Percentiles rank a stretch among this genome's conserved stretches.
Conservation (phyloP, 2,888 invertebrate species). For the Ethmia dodecea region DNA sequence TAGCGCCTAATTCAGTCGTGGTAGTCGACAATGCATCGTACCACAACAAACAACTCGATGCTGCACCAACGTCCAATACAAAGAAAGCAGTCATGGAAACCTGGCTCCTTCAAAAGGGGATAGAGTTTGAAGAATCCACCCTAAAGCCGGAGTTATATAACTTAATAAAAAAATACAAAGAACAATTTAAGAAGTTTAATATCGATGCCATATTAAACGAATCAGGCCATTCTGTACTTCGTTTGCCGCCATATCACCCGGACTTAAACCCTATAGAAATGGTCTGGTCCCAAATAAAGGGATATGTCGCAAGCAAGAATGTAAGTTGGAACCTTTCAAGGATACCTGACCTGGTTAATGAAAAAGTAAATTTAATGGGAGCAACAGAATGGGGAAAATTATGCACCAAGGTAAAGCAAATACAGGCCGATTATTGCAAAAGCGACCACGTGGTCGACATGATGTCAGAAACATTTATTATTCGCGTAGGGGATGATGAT, state of each 20-base stretch:
- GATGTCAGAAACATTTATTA: constrained; percentile 10
- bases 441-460: constrained; percentile 12
- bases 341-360: constrained; percentile 10
- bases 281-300: constrained; percentile 13
- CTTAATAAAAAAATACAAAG: background rate
- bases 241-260: constrained; percentile 22
- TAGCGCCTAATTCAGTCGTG: constrained; percentile 18
- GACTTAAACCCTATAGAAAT: constrained; percentile 19
- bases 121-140: background rate
- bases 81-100: constrained; percentile 18
- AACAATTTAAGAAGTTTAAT: background rate
- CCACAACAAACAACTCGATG: constrained; percentile 21
- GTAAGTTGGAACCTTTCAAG: constrained; percentile 9
- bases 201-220: constrained; percentile 19
- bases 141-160: background rate
- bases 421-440: constrained; percentile 13
- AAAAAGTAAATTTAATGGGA: constrained; percentile 18
- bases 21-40: constrained; percentile 25
- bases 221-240: constrained; percentile 14
- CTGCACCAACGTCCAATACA: constrained; percentile 14
- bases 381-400: constrained; percentile 13
- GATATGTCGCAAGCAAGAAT: constrained; percentile 14
- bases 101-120: constrained; percentile 17
- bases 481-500: constrained; percentile 5
- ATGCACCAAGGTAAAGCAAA: constrained; percentile 15